Evolutionary conservation across 2,797 vertebrate species (phyloP).

Genomic region (Acipenser ruthenus): DNA sequence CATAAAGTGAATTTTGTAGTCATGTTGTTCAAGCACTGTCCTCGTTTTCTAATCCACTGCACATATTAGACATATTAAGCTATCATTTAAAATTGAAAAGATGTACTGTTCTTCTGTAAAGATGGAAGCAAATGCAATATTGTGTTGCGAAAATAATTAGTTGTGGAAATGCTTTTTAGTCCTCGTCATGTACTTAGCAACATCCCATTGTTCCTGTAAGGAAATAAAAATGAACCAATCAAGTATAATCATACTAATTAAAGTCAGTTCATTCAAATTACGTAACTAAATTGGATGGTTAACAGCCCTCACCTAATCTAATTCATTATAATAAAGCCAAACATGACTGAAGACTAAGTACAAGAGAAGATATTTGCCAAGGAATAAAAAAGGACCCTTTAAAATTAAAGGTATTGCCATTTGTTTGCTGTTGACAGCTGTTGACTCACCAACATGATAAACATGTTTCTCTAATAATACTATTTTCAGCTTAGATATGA

Average conservation of each 20-base stretch:
- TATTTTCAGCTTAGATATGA: too few relatives aligned
- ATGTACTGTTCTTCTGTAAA: too few relatives aligned
- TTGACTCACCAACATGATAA: not conserved
- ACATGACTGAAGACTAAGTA: not conserved
- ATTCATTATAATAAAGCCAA: conserved; percentile 6
- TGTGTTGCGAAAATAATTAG: too few relatives aligned
- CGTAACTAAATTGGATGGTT: conserved; percentile 8
- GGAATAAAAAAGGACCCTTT: not conserved
- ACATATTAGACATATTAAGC: too few relatives aligned
- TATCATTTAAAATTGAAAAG: too few relatives aligned
- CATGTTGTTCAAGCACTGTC: too few relatives aligned
- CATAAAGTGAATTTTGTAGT: too few relatives aligned
- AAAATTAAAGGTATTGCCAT: not conserved
- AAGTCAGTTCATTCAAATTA: conserved; percentile 7
- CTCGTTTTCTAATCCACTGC: too few relatives aligned
- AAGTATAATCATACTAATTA: conserved; percentile 4
- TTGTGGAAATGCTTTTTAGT: too few relatives aligned
- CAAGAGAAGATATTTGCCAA: conserved; percentile 3
- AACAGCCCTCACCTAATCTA: conserved; percentile 13
- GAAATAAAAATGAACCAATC: not conserved
- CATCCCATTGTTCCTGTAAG: not conserved
- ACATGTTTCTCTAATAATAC: too few relatives aligned
- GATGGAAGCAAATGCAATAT: too few relatives aligned
- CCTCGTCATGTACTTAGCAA: too few relatives aligned
- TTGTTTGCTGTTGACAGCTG: not conserved